These are phyloP conservation scores for Zaprionus capensis DNA, from an alignment of 1,140 invertebrate genomes.

Conservation along the genomic window DNA sequence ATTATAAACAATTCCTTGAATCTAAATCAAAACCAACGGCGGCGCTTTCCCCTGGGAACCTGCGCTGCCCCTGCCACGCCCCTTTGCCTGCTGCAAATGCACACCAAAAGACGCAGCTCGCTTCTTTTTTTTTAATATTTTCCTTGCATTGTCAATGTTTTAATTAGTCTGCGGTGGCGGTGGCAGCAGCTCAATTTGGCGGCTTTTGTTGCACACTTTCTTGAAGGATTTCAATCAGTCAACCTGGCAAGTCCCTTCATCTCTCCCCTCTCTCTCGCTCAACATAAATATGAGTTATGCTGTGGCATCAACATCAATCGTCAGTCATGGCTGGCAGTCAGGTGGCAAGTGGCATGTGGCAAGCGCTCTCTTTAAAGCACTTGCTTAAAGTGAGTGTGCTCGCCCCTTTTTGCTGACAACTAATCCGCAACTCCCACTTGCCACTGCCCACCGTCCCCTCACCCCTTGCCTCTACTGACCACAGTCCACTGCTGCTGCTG, in stretches of 20 bases:
- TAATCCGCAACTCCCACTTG: slow-evolving; percentile 36
- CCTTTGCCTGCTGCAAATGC: neutral
- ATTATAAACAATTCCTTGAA: slow-evolving; percentile 51
- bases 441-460: neutral
- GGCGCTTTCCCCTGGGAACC: neutral
- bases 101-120: slow-evolving; percentile 36
- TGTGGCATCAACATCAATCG: neutral
- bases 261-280: neutral
- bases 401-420: slow-evolving; percentile 40
- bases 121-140: slow-evolving; percentile 48
- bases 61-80: neutral
- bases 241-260: neutral
- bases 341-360: slow-evolving; percentile 1
- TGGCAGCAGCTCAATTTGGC: slow-evolving; percentile 20
- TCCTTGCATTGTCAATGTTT: slow-evolving; percentile 68
- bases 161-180: slow-evolving; percentile 69
- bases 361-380: neutral
- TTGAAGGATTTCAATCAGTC: slow-evolving; percentile 62
- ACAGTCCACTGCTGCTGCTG: neutral
- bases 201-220: slow-evolving; percentile 52
- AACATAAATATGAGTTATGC: slow-evolving; percentile 10
- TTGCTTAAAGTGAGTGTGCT: neutral
- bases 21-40: slow-evolving; percentile 35
- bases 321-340: neutral
- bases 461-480: neutral